phyloP scores from a whole-genome alignment of 2,113 vertebrate species.

The Gallinago paraguaiae region DNA sequence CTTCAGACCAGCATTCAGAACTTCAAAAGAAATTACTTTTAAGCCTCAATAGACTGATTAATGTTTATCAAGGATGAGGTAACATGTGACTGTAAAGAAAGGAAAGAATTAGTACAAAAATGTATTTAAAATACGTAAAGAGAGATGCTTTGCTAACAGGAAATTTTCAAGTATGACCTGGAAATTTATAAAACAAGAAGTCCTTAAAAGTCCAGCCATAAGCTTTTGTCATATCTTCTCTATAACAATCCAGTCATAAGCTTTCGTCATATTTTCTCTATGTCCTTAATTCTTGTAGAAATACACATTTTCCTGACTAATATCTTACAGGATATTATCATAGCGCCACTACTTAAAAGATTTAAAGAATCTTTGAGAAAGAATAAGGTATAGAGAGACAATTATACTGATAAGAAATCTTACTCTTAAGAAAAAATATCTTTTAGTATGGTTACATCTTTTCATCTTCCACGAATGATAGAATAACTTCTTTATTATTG shows the following conservation, averaged over 20 bases:
- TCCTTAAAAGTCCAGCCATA: not conserved
- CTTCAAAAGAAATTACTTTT: slow-evolving; percentile 28
- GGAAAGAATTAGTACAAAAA: not conserved
- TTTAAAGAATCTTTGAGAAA: not conserved
- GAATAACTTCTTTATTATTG: not conserved
- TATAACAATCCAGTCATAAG: not conserved
- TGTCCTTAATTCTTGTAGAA: not conserved
- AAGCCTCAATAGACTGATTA: not conserved
- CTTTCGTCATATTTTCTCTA: not conserved
- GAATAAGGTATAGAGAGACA: not conserved
- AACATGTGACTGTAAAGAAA: not conserved
- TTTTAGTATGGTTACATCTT: not conserved
- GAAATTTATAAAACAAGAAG: not conserved
- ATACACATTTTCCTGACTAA: not conserved
- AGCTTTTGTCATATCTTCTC: not conserved
- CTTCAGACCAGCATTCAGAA: not conserved
- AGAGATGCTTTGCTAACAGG: not conserved
- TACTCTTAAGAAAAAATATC: not conserved
- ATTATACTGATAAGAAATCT: not conserved
- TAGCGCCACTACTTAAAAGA: not conserved
- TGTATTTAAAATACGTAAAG: not conserved
- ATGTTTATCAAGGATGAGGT: not conserved
- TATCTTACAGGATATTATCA: not conserved
- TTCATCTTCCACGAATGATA: not conserved
- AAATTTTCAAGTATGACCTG: not conserved